Conservation (phyloP, 1,140 invertebrate genomes). For the Platyura marginata region DNA sequence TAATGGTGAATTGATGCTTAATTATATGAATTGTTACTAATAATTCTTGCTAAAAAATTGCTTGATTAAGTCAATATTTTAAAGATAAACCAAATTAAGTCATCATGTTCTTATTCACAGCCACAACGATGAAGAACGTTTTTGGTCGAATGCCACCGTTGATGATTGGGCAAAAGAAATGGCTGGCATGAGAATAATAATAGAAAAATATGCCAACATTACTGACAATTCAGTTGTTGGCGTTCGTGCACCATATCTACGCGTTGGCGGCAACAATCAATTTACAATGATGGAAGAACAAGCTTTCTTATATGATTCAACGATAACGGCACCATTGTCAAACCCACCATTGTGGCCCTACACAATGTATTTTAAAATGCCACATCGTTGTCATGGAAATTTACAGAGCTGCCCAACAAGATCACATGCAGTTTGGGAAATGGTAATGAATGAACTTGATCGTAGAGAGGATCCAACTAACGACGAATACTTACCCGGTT, state of each 20-base stretch:
- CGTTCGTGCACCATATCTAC: conserved; percentile 77
- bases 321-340: conserved; percentile 79
- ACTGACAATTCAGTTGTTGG: conserved; percentile 90
- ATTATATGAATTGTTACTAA: not conserved
- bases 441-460: conserved; percentile 95
- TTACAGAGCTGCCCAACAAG: conserved; percentile 82
- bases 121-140: conserved; percentile 81
- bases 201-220: conserved; percentile 82
- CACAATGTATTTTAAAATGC: conserved; percentile 95
- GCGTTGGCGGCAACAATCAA: conserved; percentile 90
- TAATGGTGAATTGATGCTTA: not conserved
- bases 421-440: conserved; percentile 88
- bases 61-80: conserved; percentile 5
- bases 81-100: conserved; percentile 4
- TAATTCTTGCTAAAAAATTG: not conserved
- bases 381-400: conserved; percentile 85
- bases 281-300: conserved; percentile 98
- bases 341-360: conserved; percentile 92
- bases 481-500: conserved; percentile 82
- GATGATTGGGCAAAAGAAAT: conserved; percentile 95
- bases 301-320: conserved; percentile 88
- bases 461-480: conserved; percentile 77
- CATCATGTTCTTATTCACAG: no score
- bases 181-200: conserved; percentile 85
- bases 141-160: conserved; percentile 84